Evolutionary conservation across 1,140 invertebrate genomes (phyloP), one percentile per base, ranked within the genome.

Genomic region (Bradynema listronoti): DNA sequence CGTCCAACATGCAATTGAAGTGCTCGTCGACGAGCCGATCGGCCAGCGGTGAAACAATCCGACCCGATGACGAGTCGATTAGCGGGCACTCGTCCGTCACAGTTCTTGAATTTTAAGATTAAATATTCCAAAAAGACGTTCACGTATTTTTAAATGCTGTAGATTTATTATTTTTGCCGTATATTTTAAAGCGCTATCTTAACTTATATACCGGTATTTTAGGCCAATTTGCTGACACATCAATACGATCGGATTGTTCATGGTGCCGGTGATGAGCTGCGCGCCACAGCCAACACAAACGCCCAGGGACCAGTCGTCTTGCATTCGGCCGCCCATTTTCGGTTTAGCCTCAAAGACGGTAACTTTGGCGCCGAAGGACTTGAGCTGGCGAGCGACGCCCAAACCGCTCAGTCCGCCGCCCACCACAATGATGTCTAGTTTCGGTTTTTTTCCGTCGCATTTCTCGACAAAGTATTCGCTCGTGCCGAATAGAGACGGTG

Each of bases 221-320:
- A 69, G 33, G 5, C 57, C 61, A 45, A 80, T 78, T 74, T 83
- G 82, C 32, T 79, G 62, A 57, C 77, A 78, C 39, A 83, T 73
- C 0, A 82, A 58, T 33, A 78, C 72, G 16, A 83, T 69, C 2
- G 82, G 82, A 66, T 82, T 83, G 68, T 83, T 83, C 32, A 76
- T 63, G 47, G 75, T 73, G 3, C 81, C 81, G 27, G 78, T 79
- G 19, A 83, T 51, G 22, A 82, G 66, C 54, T 81, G 78, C 33
- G 80, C 80, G 24, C 81, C 80, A 54, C 69, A 70, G 9, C 78
- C 79, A 7, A 81, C 70, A 56, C 69, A 69, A 14, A 72, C 59
- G 4, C 79, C 78, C 2, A 76, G 42, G 5, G 59, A 61, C 16
- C 63, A 49, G 43, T 80, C 78, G 55, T 82, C 81, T 39, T 64